Evolutionary conservation across 2,113 vertebrate genomes (phyloP).

Genomic region (Sapajus apella): DNA sequence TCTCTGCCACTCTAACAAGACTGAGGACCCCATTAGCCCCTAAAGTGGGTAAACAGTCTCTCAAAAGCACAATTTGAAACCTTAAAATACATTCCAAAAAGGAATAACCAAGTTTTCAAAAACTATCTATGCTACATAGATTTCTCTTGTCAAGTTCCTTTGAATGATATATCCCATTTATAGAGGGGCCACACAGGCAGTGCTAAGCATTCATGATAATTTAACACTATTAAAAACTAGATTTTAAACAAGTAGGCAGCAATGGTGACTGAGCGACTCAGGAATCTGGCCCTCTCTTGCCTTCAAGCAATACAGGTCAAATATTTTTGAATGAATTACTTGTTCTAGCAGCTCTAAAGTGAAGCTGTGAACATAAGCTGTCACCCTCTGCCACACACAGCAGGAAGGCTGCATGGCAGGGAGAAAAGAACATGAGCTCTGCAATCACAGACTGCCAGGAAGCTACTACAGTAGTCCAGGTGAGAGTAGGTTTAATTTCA

Average conservation of each 20-base stretch:
- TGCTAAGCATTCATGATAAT: background rate
- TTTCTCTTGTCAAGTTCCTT: constrained; percentile 31
- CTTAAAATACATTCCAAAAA: background rate
- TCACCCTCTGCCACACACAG: background rate
- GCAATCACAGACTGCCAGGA: background rate
- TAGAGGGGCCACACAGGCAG: background rate
- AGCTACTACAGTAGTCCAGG: background rate
- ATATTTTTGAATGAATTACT: background rate
- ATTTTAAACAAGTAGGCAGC: constrained; percentile 31
- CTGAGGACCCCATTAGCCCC: background rate
- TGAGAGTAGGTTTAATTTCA: background rate
- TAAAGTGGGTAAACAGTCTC: background rate
- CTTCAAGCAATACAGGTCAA: constrained; percentile 16
- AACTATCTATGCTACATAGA: background rate
- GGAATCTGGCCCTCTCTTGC: background rate
- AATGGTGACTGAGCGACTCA: background rate
- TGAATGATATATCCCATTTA: background rate
- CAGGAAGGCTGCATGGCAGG: background rate
- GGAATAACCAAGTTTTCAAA: constrained; percentile 21
- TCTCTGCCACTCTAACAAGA: background rate
- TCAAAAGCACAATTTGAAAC: background rate
- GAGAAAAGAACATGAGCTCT: background rate
- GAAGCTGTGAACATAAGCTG: background rate
- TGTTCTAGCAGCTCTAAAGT: background rate
- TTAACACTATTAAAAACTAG: background rate